phyloP scores from a whole-genome alignment of 2,797 vertebrate genomes.

The Phylloscopus collybita region DNA sequence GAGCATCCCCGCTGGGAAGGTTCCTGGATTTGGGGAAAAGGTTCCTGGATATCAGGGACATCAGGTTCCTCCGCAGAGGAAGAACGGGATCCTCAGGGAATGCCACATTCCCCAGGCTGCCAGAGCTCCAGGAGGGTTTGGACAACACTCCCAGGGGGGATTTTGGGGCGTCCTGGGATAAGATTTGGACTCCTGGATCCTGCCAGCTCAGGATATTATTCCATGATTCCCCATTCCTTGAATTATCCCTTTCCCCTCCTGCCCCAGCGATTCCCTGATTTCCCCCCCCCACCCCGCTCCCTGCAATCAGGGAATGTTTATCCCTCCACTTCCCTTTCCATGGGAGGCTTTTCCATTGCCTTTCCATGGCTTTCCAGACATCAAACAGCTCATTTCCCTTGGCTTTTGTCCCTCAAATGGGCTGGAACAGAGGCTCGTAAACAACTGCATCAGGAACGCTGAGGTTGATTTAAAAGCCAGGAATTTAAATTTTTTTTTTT shows the following conservation, averaged over 20 bases:
- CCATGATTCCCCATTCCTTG: neutral
- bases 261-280: neutral
- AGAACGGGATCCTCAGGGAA: neutral
- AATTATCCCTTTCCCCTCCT: neutral
- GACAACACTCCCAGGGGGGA: neutral
- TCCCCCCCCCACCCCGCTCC: neutral
- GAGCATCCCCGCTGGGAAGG: neutral
- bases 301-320: conserved; percentile 66
- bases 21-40: neutral
- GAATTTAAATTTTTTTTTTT: neutral
- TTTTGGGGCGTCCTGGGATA: neutral
- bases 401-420: conserved; percentile 58
- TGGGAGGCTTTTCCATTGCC: neutral
- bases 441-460: conserved; percentile 29
- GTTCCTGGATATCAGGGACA: neutral
- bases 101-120: neutral
- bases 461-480: conserved; percentile 17
- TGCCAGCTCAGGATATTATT: neutral
- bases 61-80: neutral
- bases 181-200: neutral
- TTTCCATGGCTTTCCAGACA: neutral
- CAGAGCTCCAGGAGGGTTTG: neutral
- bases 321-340: conserved; percentile 4
- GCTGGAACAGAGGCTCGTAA: conserved; percentile 46
- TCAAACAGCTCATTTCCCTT: conserved; percentile 31